phyloP scores from a whole-genome alignment of 2,888 invertebrate species.

The Copidosoma aretas region DNA sequence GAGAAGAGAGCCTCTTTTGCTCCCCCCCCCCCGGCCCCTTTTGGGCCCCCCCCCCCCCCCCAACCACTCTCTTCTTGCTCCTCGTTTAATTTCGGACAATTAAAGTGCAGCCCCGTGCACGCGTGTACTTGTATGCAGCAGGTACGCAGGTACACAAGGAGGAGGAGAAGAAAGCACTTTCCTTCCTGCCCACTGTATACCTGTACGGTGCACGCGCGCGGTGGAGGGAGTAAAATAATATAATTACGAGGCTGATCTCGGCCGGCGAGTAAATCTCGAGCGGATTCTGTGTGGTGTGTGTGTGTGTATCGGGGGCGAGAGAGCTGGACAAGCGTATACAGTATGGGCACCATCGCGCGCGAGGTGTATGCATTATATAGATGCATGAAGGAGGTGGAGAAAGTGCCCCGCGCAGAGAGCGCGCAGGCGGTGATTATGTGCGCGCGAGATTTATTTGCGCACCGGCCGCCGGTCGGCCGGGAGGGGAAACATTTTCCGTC shows the following conservation, averaged over 20 bases:
- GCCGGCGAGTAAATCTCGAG: conserved; percentile 15
- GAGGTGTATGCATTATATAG: not conserved
- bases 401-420: not conserved
- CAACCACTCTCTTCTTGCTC: conserved; percentile 46
- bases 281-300: conserved; percentile 5
- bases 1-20: conserved; percentile 19
- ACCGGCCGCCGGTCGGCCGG: not conserved
- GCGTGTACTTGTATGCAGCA: too few species aligned
- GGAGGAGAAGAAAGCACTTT: conserved; percentile 2
- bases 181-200: not conserved
- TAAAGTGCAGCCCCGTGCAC: conserved; percentile 51
- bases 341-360: too few species aligned
- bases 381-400: too few species aligned
- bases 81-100: conserved; percentile 62
- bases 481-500: too few species aligned
- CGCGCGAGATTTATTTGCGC: conserved; percentile 1
- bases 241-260: conserved; percentile 1
- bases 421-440: not conserved
- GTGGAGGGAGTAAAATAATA: not conserved
- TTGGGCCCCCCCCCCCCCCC: not conserved
- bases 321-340: too few species aligned
- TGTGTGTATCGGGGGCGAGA: too few species aligned
- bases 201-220: not conserved
- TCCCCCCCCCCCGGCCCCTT: conserved; percentile 5
- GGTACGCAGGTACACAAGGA: too few species aligned